Base-by-base conservation (phyloP, 2,888 invertebrate species). In the Mythimna impura region DNA sequence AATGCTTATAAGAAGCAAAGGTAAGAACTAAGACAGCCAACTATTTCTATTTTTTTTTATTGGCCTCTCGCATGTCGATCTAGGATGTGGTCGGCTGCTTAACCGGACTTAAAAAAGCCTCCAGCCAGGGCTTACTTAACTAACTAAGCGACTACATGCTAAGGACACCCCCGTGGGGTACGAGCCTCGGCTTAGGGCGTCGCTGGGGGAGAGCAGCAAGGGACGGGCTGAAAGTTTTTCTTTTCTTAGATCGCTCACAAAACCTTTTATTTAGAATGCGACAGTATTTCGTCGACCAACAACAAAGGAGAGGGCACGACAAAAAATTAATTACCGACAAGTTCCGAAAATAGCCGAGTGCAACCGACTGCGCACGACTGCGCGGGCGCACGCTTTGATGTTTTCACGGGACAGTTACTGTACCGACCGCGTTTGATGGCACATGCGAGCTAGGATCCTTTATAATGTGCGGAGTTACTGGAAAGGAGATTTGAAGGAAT, bases 241-340 rank as follows among this genome's bases (percentile, higher is more conserved):
- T 30, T 12, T 22, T 66, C 72, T 72, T 82, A 86, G 85, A 85
- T 79, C 65, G 70, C 62, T 84, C 65, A 69, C 69, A 80, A 73
- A 82, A 80, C 72, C 54, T 54, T 61, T 78, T 78, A 76, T 78
- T 71, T 64, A 81, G 70, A 82, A 81, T 72, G 68, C 66, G 72
- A 81, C 80, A 87, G 81, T 79, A 82, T 75, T 80, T 82, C 78
- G 78, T 84, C 81, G 82, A 73, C 73, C 20, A 87, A 92, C 90
- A 91, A 93, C 93, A 93, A 93, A 93, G 92, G 91, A 86, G 87
- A 78, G 79, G 88, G 82, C 85, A 89, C 88, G 92, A 94, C 93
- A 93, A 94, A 94, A 94, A 93, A 93, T 91, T 94, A 93, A 94
- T 94, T 94, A 92, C 91, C 83, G 87, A 89, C 88, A 82, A 83